These are phyloP conservation scores for Coremacera marginata DNA, from an alignment of 2,888 invertebrate genomes.

Conservation along the genomic window DNA sequence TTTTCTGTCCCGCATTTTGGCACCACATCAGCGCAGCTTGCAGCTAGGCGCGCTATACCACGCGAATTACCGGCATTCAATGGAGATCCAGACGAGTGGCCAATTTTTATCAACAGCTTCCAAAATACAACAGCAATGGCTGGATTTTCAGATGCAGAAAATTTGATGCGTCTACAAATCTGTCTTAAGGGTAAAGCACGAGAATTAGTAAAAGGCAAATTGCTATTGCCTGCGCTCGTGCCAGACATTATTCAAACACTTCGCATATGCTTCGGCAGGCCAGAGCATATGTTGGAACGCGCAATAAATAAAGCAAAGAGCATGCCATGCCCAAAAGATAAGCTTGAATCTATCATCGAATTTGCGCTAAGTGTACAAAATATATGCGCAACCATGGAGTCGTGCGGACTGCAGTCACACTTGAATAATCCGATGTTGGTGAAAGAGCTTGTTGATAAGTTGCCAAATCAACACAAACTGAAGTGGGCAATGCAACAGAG, in stretches of 20 bases:
- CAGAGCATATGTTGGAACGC: too few species aligned
- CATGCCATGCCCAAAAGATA: too few species aligned
- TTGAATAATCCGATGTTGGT: not conserved
- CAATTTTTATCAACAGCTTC: slow-evolving; percentile 37
- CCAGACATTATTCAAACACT: too few species aligned
- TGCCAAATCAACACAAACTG: too few species aligned
- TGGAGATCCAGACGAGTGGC: slow-evolving; percentile 40
- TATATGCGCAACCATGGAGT: too few species aligned
- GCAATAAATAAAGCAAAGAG: too few species aligned
- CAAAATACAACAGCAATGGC: slow-evolving; percentile 36
- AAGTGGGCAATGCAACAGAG: not conserved
- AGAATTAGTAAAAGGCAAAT: too few species aligned
- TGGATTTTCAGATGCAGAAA: slow-evolving; percentile 37
- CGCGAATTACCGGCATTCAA: slow-evolving; percentile 34
- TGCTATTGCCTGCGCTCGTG: too few species aligned
- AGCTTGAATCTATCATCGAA: too few species aligned
- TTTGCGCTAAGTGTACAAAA: too few species aligned
- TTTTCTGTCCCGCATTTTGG: not conserved
- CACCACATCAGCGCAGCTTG: not conserved
- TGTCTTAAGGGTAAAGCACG: too few species aligned
- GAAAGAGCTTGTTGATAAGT: not conserved
- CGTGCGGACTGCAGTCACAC: not conserved
- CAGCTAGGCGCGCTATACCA: slow-evolving; percentile 2
- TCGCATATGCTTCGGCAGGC: too few species aligned
- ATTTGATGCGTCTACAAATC: slow-evolving; percentile 36